These are phyloP conservation scores for Acanthurus tractus DNA, from an alignment of 2,797 vertebrate genomes.

Conservation along the genomic window DNA sequence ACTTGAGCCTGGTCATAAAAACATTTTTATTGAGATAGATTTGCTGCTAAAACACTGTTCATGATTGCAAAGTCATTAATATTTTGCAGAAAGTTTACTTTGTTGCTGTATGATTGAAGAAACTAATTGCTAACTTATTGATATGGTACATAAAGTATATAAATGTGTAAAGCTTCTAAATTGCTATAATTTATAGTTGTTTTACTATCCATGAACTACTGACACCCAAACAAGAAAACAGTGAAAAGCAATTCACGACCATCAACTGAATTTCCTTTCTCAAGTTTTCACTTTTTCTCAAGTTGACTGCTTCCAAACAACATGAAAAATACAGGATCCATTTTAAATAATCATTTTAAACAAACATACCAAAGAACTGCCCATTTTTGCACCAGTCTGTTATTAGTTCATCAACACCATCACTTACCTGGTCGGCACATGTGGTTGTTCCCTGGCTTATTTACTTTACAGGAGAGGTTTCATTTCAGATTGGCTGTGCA, in stretches of 20 bases:
- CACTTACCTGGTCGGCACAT: conserved; percentile 32
- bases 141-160: not conserved
- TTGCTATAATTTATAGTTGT: not conserved
- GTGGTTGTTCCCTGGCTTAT: not conserved
- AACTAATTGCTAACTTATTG: not conserved
- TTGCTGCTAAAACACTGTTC: not conserved
- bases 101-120: conserved; percentile 3
- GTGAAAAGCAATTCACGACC: not conserved
- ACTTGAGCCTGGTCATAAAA: no score
- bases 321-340: not conserved
- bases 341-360: no score
- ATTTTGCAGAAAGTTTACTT: not conserved
- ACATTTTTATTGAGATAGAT: not conserved
- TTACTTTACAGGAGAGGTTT: conserved; percentile 29
- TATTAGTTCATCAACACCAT: not conserved
- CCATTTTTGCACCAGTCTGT: not conserved
- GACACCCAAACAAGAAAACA: not conserved
- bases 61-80: not conserved
- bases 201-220: not conserved
- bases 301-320: conserved; percentile 3
- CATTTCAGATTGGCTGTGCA: conserved; percentile 33
- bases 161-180: not conserved
- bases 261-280: conserved; percentile 2
- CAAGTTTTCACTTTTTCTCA: conserved; percentile 6
- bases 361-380: no score